Percentiles rank a stretch among this genome's conserved stretches.
Conservation (phyloP, 2,113 vertebrate species). For the Nanorana parkeri region DNA sequence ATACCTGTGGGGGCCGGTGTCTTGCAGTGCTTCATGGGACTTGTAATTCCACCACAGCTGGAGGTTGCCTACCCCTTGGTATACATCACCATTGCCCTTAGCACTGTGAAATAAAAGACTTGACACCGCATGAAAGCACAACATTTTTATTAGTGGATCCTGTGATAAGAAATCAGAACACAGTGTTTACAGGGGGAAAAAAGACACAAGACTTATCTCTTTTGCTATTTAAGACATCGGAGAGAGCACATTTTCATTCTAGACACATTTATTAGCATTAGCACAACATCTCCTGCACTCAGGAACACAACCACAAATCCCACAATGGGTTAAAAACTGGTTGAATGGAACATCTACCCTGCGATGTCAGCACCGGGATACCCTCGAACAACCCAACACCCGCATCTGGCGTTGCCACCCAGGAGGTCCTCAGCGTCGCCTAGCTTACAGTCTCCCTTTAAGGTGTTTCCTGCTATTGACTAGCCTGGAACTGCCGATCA, state of each 20-base stretch:
- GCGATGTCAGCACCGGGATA: conserved; percentile 11
- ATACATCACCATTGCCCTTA: too few species aligned
- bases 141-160: conserved; percentile 57
- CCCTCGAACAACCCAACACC: conserved; percentile 18
- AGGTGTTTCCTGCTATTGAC: background rate
- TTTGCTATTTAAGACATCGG: conserved; percentile 54
- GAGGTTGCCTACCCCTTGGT: too few species aligned
- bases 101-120: too few species aligned
- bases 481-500: background rate
- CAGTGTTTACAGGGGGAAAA: conserved; percentile 53
- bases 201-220: conserved; percentile 55
- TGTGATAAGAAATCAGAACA: conserved; percentile 54
- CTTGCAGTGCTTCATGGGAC: too few species aligned
- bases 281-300: conserved; percentile 55
- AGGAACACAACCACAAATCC: conserved; percentile 56
- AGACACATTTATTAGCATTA: conserved; percentile 56
- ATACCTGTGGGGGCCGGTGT: too few species aligned
- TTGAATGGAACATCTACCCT: conserved; percentile 53
- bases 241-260: conserved; percentile 49
- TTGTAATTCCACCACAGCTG: too few species aligned
- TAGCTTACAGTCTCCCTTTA: background rate
- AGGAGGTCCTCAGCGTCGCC: background rate
- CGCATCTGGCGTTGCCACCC: background rate
- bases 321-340: conserved; percentile 55
- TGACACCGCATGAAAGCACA: conserved; percentile 35